Conservation (phyloP, 1,140 invertebrate species). For the Drosophila repleta region DNA sequence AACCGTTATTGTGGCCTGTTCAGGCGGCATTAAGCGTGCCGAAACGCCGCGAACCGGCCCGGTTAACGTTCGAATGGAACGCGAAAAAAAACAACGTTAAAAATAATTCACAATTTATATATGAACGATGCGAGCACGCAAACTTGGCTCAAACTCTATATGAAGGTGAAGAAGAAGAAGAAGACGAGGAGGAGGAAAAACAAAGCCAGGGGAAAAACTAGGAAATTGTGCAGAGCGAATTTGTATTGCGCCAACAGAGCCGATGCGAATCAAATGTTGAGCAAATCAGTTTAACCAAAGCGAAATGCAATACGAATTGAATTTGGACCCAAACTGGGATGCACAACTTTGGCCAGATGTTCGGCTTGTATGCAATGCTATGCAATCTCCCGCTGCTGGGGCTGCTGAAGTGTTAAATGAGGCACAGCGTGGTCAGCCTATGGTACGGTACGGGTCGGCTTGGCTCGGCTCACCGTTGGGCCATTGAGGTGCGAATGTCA, state of each 20-base stretch:
- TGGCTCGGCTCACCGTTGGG: neutral
- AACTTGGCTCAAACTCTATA: neutral
- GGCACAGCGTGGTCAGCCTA: constrained; percentile 50
- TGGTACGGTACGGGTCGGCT: neutral
- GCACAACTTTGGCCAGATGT: constrained; percentile 39
- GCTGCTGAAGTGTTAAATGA: constrained; percentile 69
- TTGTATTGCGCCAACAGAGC: constrained; percentile 70
- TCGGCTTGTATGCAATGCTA: constrained; percentile 33
- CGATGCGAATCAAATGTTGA: constrained; percentile 28
- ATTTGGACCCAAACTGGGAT: too few species aligned
- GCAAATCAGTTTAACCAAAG: neutral
- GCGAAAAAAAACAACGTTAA: constrained; percentile 28
- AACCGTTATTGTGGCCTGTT: constrained; percentile 26
- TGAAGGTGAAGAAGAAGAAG: neutral
- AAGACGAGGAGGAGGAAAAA: neutral
- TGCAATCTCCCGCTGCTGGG: constrained; percentile 59
- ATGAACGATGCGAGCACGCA: constrained; percentile 37
- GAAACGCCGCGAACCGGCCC: constrained; percentile 17
- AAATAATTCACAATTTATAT: constrained; percentile 67
- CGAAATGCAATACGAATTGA: too few species aligned
- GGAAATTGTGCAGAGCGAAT: constrained; percentile 44
- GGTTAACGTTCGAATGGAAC: constrained; percentile 41
- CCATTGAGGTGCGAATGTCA: constrained; percentile 28
- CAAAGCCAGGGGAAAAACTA: neutral
- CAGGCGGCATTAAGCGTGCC: constrained; percentile 44